Evolutionary conservation across 2,888 invertebrate species (phyloP).

Genomic region (Scrobipalpa atriplicella): DNA sequence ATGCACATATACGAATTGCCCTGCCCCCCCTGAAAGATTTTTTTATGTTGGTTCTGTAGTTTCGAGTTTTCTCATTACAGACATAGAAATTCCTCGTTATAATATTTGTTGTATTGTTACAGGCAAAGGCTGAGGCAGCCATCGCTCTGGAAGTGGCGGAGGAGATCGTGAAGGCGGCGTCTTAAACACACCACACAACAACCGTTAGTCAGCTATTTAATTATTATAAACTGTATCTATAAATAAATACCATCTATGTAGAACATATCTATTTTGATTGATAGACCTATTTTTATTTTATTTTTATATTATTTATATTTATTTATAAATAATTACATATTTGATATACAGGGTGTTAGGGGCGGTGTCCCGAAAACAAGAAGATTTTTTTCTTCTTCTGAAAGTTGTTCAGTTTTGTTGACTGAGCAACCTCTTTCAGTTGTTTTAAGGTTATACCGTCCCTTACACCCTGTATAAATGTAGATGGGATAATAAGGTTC

Average conservation of each 20-base stretch:
- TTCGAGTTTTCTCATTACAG: too few species aligned
- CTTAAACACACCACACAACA: constrained; percentile 51
- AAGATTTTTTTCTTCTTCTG: too few species aligned
- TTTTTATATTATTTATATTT: background rate
- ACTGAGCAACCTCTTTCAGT: too few species aligned
- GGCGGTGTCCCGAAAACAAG: too few species aligned
- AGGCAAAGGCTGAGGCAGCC: constrained; percentile 94
- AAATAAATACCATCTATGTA: constrained; percentile 63
- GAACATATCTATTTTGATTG: constrained; percentile 39
- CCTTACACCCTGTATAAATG: background rate
- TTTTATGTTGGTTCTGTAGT: too few species aligned
- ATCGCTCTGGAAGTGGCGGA: constrained; percentile 98
- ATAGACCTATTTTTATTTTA: background rate
- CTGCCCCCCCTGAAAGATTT: too few species aligned
- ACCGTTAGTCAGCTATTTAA: constrained; percentile 63
- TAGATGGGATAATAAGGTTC: background rate
- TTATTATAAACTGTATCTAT: constrained; percentile 58
- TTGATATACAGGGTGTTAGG: too few species aligned
- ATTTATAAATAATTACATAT: constrained; percentile 1
- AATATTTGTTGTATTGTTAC: constrained; percentile 47
- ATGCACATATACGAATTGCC: too few species aligned
- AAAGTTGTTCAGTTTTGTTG: too few species aligned
- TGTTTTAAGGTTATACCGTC: too few species aligned
- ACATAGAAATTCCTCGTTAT: too few species aligned
- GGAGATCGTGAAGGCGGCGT: constrained; percentile 94